Conservation (phyloP, 2,888 invertebrate genomes). For the Eulithis prunata region DNA sequence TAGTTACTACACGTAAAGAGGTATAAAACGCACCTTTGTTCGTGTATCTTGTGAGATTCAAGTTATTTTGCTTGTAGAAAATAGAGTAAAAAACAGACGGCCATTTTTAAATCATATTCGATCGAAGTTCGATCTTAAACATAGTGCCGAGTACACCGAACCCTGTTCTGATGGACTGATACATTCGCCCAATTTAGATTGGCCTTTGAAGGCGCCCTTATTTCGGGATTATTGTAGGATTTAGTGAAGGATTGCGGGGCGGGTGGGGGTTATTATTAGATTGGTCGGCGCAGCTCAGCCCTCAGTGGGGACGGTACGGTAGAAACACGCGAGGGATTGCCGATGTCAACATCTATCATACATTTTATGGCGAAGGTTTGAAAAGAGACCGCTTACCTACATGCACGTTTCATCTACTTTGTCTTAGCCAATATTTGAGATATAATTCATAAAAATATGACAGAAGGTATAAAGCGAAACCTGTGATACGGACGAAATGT, state of each 20-base stretch:
- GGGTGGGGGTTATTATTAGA: constrained; percentile 56
- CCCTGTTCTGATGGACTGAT: constrained; percentile 69
- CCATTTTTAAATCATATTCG: constrained; percentile 71
- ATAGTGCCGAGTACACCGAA: constrained; percentile 79
- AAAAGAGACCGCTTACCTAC: constrained; percentile 70
- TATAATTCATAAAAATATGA: constrained; percentile 35
- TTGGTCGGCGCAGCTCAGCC: constrained; percentile 68
- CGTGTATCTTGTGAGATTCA: not conserved
- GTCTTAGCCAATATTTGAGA: constrained; percentile 35
- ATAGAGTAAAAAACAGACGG: constrained; percentile 48
- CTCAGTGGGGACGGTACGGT: constrained; percentile 78
- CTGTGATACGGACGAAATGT: constrained; percentile 32
- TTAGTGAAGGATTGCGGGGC: constrained; percentile 47
- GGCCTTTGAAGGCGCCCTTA: constrained; percentile 53
- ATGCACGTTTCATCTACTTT: constrained; percentile 65
- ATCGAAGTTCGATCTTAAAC: constrained; percentile 76
- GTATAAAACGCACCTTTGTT: no score
- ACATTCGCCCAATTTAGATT: constrained; percentile 59
- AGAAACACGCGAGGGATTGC: constrained; percentile 77
- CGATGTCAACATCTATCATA: constrained; percentile 78
- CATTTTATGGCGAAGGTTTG: constrained; percentile 76
- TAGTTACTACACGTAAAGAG: no score
- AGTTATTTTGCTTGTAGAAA: constrained; percentile 39
- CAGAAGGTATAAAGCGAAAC: constrained; percentile 28
- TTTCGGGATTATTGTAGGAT: constrained; percentile 47